Base-by-base conservation (phyloP, 2,113 vertebrate genomes). In the Epinephelus moara region DNA sequence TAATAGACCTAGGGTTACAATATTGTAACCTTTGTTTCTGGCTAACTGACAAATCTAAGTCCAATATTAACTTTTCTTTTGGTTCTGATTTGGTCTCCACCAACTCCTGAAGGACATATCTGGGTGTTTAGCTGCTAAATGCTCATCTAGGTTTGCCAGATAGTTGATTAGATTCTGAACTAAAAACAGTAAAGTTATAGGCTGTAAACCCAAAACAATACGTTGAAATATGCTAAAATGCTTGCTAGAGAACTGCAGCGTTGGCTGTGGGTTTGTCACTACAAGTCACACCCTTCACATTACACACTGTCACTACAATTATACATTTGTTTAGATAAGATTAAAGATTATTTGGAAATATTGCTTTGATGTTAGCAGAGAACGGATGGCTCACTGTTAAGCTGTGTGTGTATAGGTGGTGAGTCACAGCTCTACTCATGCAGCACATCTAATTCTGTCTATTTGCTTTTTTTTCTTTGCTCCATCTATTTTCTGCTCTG, bases 341-440 rank as follows among this genome's bases (percentile, higher is more conserved):
- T 37, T 4, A 57, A 76, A 68, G 17, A 40, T 73, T 63, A 18
- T 27, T 66, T 23, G 10, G 30, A 47, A 40, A 70, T 27, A 33
- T 53, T 61, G n/a, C 6, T 78, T 69, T 40, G n/a, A 50, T 75
- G 19, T 75, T 33, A 15, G 45, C 6, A 52, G 47, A 64, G n/a
- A 80, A 52, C 57, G 1, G 27, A 71, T 71, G 17, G 30, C 61
- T 82, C 42, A 70, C n/a, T 56, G 5, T 50, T 23, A 33, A 33
- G 42, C 27, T 69, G 37, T 74, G 64, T 80, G 37, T 75, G 17
- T 40, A 3, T 19, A n/a, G 47, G 6, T 75, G 70, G 55, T 60
- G 57, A 80, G 37, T 85, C 70, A 78, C 73, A 57, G 15, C 15
- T 60, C 68, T 53, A 14, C 61, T 78, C 42, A 57, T 40, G n/a